Evolutionary conservation across 2,888 invertebrate genomes (phyloP).

Genomic region (Bhutanitis thaidina): DNA sequence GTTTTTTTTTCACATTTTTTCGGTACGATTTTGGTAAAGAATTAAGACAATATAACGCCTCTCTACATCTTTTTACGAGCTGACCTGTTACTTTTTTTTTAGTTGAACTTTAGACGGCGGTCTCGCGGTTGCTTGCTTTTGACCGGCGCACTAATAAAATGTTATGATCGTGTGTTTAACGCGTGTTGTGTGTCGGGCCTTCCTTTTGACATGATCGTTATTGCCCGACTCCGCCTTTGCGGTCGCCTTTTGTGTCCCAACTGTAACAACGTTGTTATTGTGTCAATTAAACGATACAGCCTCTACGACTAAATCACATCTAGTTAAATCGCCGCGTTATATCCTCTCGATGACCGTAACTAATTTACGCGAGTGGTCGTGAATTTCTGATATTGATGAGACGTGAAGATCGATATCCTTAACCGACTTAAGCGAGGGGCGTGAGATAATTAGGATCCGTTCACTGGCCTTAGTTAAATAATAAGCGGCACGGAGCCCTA

Average conservation of each 20-base stretch:
- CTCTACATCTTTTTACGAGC: slow-evolving; percentile 71
- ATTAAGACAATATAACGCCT: slow-evolving; percentile 23
- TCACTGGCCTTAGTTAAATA: slow-evolving; percentile 73
- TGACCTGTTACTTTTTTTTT: slow-evolving; percentile 74
- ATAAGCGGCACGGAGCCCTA: slow-evolving; percentile 67
- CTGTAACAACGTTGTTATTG: slow-evolving; percentile 73
- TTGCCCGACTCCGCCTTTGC: slow-evolving; percentile 69
- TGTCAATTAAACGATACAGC: slow-evolving; percentile 71
- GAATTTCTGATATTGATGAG: slow-evolving; percentile 27
- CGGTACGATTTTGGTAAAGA: background rate
- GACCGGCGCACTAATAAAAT: slow-evolving; percentile 78
- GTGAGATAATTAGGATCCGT: slow-evolving; percentile 58
- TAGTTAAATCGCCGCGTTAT: slow-evolving; percentile 45
- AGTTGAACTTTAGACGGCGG: slow-evolving; percentile 74
- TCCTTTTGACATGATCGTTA: slow-evolving; percentile 78
- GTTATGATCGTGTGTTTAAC: slow-evolving; percentile 80
- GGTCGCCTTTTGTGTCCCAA: slow-evolving; percentile 69
- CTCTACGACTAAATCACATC: slow-evolving; percentile 58
- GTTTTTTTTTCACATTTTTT: slow-evolving; percentile 1
- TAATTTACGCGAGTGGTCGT: slow-evolving; percentile 47
- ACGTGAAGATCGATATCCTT: slow-evolving; percentile 38
- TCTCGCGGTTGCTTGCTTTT: slow-evolving; percentile 76
- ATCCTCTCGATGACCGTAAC: slow-evolving; percentile 35
- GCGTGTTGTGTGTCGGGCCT: slow-evolving; percentile 76
- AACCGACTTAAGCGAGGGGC: slow-evolving; percentile 49